Base-by-base conservation (phyloP, 2,113 vertebrate species). In the Phocoena phocoena region DNA sequence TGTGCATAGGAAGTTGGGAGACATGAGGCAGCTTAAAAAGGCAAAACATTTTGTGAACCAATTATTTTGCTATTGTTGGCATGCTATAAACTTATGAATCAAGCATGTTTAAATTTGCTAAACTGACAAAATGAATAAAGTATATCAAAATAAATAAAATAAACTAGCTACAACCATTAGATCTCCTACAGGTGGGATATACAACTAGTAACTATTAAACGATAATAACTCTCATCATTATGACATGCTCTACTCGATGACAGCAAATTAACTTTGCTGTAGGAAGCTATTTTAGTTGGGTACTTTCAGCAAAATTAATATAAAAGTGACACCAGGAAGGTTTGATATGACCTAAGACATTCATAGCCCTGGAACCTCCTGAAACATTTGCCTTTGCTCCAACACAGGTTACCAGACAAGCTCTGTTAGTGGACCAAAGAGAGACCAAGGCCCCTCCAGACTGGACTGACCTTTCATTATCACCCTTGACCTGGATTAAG, bases 101-200 rank as follows among this genome's bases (percentile, higher is more conserved):
- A 62, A 62, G 12, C 84, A 23, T 71, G 28, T 3, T 96, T 14
- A 47, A 91, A 81, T 33, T 79, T 79, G 17, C 67, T 74, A 85
- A 67, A 76, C 13, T 67, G 50, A 88, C n/a, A 92, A 90, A 85
- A 67, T 65, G 53, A 92, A 89, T 85, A 87, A 95, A 93, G n/a
- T 26, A 12, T 68, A 68, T 76, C 14, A 87, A 83, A 88, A 68
- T 83, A 94, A 90, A 55, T 58, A 68, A 90, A 65, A 79, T 44
- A 95, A 95, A 86, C 18, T 73, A 95, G 74, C n/a, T 74, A 71
- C 15, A 90, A 90, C 17, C 77, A 68, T 62, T 74, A 65, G 3
- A 79, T 25, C 62, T 88, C 20, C 80, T 63, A 58, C 15, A 86
- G n/a, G 41, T 90, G 13, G 26, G 3, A 90, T 58, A 77, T 21